Percentiles rank a stretch among this genome's conserved stretches.
Conservation (phyloP, 1,140 invertebrate species). For the Euglossa dilemma region DNA sequence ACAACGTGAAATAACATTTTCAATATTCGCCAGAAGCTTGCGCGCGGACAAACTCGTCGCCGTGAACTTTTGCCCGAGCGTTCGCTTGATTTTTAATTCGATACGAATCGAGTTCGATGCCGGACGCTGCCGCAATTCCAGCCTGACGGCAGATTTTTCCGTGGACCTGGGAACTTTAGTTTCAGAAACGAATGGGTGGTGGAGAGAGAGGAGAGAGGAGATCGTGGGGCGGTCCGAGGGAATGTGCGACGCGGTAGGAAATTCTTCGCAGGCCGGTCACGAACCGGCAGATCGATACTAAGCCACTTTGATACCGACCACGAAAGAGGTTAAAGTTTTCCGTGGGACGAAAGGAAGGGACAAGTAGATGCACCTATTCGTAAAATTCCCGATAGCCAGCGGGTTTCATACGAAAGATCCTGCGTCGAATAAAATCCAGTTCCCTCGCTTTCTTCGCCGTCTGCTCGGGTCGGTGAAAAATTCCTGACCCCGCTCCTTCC, state of each 20-base stretch:
- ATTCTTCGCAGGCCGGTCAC: conserved; percentile 53
- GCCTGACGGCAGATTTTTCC: not conserved
- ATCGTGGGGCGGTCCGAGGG: not conserved
- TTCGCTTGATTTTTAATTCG: conserved; percentile 36
- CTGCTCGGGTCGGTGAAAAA: no score
- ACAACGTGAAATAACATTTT: conserved; percentile 68
- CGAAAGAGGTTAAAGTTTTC: conserved; percentile 45
- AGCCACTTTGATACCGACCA: conserved; percentile 53
- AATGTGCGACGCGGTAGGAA: not conserved
- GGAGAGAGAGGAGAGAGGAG: no score
- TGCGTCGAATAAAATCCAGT: not conserved
- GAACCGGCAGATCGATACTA: conserved; percentile 58
- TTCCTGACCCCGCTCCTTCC: no score
- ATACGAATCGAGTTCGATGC: conserved; percentile 37
- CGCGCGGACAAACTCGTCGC: conserved; percentile 29
- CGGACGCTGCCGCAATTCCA: conserved; percentile 6
- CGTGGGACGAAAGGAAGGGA: conserved; percentile 8
- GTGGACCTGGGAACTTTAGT: not conserved
- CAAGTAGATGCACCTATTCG: conserved; percentile 22
- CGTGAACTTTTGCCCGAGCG: not conserved
- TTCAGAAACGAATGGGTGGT: not conserved
- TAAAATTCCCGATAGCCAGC: conserved; percentile 8
- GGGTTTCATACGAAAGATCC: not conserved
- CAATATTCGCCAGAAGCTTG: conserved; percentile 58
- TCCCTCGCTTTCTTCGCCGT: not conserved